Percentiles rank a stretch among this genome's conserved stretches.
These are phyloP conservation scores for Ia io DNA, from an alignment of 2,113 vertebrate genomes.

Conservation along the genomic window DNA sequence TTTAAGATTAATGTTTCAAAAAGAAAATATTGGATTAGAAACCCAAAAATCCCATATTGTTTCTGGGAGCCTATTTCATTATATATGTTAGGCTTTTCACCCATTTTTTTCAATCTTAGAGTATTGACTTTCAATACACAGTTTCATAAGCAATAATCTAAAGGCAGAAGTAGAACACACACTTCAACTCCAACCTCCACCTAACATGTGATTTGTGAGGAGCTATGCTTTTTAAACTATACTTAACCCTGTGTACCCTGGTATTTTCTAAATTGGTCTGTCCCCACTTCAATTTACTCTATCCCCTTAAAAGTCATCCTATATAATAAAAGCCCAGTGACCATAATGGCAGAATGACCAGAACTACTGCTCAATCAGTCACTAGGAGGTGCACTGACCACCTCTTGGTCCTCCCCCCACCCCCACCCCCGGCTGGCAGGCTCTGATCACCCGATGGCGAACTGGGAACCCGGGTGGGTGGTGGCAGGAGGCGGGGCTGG, in stretches of 20 bases:
- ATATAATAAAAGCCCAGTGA: too few relatives aligned
- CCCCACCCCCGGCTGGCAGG: too few relatives aligned
- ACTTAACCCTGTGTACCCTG: not conserved
- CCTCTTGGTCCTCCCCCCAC: too few relatives aligned
- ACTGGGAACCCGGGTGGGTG: too few relatives aligned
- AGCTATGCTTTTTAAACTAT: not conserved
- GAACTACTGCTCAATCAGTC: too few relatives aligned
- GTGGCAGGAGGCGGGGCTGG: too few relatives aligned
- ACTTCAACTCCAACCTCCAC: fast-evolving
- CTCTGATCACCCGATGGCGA: too few relatives aligned
- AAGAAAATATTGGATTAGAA: not conserved
- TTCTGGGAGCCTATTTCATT: not conserved
- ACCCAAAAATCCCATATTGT: not conserved
- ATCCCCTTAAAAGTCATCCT: not conserved
- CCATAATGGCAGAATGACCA: too few relatives aligned
- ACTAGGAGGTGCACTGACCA: too few relatives aligned
- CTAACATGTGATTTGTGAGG: not conserved
- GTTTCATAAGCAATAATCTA: not conserved
- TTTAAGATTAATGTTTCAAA: not conserved
- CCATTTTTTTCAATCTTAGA: not conserved
- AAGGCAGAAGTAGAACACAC: not conserved
- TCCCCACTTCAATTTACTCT: fast-evolving
- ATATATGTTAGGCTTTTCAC: not conserved
- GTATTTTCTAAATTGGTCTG: not conserved
- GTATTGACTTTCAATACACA: not conserved